A percentile compares a stretch with the other conserved stretches of the same genome.
These are phyloP conservation scores for Melanogrammus aeglefinus DNA, from an alignment of 2,797 vertebrate species.

Conservation along the genomic window DNA sequence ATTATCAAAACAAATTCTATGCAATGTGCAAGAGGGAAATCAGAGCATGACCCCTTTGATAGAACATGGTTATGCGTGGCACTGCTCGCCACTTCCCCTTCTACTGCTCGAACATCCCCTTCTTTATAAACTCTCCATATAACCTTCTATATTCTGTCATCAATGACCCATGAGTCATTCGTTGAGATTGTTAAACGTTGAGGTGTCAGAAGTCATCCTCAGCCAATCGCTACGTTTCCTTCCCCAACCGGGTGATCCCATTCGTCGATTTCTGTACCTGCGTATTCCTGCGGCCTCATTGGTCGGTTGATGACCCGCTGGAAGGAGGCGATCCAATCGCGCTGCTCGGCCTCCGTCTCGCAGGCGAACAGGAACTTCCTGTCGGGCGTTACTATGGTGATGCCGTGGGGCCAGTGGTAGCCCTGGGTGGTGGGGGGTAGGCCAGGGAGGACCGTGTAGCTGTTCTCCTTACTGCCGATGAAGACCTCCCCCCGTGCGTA, in stretches of 20 bases:
- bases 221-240: neutral
- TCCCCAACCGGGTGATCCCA: too few relatives aligned
- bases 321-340: slow-evolving; percentile 90
- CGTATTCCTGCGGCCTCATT: slow-evolving; percentile 97
- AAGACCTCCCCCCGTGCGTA: slow-evolving; percentile 95
- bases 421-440: slow-evolving; percentile 86
- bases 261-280: slow-evolving; percentile 70
- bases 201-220: too few relatives aligned
- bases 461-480: slow-evolving; percentile 93
- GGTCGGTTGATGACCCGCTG: slow-evolving; percentile 90
- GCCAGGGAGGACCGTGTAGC: slow-evolving; percentile 88
- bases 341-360: slow-evolving; percentile 86
- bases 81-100: too few relatives aligned
- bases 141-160: neutral
- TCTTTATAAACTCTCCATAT: neutral
- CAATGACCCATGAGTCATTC: neutral
- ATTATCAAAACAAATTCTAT: neutral
- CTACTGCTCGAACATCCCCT: too few relatives aligned
- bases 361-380: slow-evolving; percentile 94
- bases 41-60: too few relatives aligned
- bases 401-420: slow-evolving; percentile 89
- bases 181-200: too few relatives aligned
- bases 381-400: slow-evolving; percentile 93
- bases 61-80: too few relatives aligned
- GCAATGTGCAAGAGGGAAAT: too few relatives aligned